A percentile compares a stretch with the other conserved stretches of the same genome.
phyloP scores from a whole-genome alignment of 2,797 vertebrate species.

The Steatocranus sp. region DNA sequence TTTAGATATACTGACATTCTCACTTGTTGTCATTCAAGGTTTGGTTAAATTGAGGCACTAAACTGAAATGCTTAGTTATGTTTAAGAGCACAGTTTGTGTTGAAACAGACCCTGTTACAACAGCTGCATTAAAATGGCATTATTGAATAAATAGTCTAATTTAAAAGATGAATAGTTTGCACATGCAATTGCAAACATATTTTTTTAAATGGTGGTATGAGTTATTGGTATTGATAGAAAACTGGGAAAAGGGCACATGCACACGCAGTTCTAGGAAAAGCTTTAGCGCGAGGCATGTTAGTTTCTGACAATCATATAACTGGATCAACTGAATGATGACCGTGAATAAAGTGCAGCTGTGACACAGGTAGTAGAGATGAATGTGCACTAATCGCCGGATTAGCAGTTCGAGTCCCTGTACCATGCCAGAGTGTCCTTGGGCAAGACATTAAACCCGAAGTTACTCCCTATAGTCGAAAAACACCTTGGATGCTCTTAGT shows the following conservation, averaged over 20 bases:
- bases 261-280: not conserved
- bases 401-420: not conserved
- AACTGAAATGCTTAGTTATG: not conserved
- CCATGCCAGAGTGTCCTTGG: not conserved
- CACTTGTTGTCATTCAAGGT: not conserved
- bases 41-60: not conserved
- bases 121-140: rapidly evolving
- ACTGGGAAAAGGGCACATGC: not conserved
- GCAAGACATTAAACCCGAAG: not conserved
- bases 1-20: not conserved
- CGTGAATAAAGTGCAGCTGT: not conserved
- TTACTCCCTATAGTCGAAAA: not conserved
- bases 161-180: not conserved
- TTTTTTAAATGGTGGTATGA: not conserved
- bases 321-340: not conserved
- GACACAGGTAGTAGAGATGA: not conserved
- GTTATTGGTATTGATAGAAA: not conserved
- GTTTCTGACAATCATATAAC: not conserved
- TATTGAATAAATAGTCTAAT: not conserved
- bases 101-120: not conserved
- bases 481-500: not conserved
- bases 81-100: not conserved
- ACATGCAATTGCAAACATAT: not conserved
- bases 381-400: not conserved
- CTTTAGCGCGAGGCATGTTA: not conserved